Conservation (phyloP, 1,140 invertebrate genomes). For the Procambarus clarkii region DNA sequence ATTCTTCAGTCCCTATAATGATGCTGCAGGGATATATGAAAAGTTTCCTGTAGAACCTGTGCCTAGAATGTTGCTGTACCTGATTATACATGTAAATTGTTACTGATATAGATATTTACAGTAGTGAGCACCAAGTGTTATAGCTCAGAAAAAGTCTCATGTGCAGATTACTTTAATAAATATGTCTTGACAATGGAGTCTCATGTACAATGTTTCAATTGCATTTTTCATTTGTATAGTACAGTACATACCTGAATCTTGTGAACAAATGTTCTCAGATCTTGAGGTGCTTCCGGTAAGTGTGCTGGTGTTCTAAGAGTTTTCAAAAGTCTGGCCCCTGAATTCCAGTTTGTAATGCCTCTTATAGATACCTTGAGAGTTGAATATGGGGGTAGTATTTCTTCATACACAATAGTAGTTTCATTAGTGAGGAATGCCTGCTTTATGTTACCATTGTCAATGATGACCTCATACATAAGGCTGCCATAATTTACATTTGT, state of each 20-base stretch:
- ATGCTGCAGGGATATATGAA: too few relatives aligned
- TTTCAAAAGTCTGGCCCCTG: constrained; percentile 32
- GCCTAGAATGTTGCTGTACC: too few relatives aligned
- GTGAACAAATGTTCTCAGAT: constrained; percentile 74
- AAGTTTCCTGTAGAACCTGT: too few relatives aligned
- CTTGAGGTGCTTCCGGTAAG: constrained; percentile 27
- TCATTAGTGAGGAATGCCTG: constrained; percentile 31
- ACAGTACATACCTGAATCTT: constrained; percentile 80
- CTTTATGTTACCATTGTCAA: constrained; percentile 77
- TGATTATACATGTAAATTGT: too few relatives aligned
- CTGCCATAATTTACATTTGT: constrained; percentile 85
- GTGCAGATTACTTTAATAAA: too few relatives aligned
- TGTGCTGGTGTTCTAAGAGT: constrained; percentile 29
- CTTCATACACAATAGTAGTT: constrained; percentile 11
- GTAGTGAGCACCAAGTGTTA: too few relatives aligned
- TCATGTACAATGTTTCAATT: too few relatives aligned
- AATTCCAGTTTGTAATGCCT: constrained; percentile 89
- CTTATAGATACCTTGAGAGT: constrained; percentile 83
- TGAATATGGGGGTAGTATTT: constrained; percentile 82
- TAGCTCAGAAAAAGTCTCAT: too few relatives aligned
- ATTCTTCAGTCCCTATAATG: too few relatives aligned
- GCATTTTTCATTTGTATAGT: constrained; percentile 35
- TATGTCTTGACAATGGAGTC: too few relatives aligned
- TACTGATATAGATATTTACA: too few relatives aligned
- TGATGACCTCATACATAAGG: constrained; percentile 89